A percentile compares a stretch with the other conserved stretches of the same genome.
phyloP scores from a whole-genome alignment of 2,888 invertebrate species.

The Polymixis flavicincta region DNA sequence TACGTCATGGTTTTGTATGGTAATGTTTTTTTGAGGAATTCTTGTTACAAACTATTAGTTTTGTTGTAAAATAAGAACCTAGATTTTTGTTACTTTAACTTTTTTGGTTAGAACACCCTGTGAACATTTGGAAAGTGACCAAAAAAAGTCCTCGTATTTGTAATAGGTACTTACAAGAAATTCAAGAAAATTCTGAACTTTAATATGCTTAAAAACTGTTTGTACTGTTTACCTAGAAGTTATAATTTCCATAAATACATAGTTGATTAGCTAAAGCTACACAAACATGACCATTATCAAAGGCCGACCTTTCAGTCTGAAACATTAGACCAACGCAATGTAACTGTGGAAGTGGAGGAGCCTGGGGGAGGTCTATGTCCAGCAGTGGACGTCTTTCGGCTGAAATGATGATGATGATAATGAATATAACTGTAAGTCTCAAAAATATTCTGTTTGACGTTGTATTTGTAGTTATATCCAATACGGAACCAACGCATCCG shows the following conservation, averaged over 20 bases:
- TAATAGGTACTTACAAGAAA: not conserved
- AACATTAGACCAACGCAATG: not conserved
- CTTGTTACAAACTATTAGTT: not conserved
- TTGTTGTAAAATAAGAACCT: not conserved
- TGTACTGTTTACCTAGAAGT: not conserved
- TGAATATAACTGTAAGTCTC: no score
- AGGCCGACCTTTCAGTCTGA: not conserved
- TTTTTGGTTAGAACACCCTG: no score
- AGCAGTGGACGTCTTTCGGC: no score
- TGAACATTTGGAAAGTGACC: no score
- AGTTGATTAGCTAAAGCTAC: not conserved
- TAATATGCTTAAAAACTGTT: not conserved
- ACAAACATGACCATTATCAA: no score
- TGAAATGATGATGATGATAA: no score
- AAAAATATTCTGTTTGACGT: not conserved
- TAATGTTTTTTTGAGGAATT: conserved; percentile 1
- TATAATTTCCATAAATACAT: not conserved
- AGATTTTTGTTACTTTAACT: not conserved
- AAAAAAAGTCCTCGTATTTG: no score
- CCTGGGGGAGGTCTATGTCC: no score
- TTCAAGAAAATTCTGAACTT: not conserved
- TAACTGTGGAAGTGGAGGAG: no score
- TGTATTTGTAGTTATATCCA: conserved; percentile 4
- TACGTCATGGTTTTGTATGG: conserved; percentile 1
- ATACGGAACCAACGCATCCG: conserved; percentile 17